These are phyloP conservation scores for Ethmia dodecea DNA, from an alignment of 2,888 invertebrate genomes.

Conservation along the genomic window DNA sequence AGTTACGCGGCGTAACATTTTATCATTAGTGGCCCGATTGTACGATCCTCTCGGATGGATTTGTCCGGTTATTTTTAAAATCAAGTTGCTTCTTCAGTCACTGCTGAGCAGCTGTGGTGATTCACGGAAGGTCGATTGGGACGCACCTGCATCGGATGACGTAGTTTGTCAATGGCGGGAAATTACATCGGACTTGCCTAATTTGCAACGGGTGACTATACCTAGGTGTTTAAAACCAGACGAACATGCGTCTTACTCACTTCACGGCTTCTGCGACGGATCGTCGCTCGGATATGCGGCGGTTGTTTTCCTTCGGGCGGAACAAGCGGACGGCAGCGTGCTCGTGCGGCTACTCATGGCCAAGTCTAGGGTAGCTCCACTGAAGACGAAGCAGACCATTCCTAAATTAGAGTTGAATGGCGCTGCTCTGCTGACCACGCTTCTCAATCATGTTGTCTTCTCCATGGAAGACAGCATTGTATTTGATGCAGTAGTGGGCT, in stretches of 20 bases:
- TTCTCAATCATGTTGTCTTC: not conserved
- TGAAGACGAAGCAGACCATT: not conserved
- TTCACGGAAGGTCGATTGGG: not conserved
- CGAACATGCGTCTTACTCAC: not conserved
- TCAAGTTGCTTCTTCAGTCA: not conserved
- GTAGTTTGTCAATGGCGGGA: not conserved
- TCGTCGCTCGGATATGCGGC: slow-evolving; percentile 1
- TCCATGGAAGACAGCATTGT: not conserved
- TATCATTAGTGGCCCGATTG: not conserved
- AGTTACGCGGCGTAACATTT: not conserved
- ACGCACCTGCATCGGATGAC: not conserved
- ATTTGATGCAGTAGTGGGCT: not conserved
- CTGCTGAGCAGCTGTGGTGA: not conserved
- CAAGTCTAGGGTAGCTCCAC: slow-evolving; percentile 1
- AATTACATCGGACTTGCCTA: not conserved
- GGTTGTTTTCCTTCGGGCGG: not conserved
- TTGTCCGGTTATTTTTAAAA: not conserved
- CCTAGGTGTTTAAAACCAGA: not conserved
- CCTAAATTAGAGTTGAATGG: slow-evolving; percentile 2
- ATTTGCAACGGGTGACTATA: not conserved
- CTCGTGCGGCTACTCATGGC: not conserved
- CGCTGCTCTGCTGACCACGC: not conserved
- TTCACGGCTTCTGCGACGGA: slow-evolving; percentile 5
- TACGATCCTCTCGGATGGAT: slow-evolving; percentile 1
- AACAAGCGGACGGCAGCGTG: not conserved